Percentiles rank a stretch among this genome's conserved stretches.
These are phyloP conservation scores for Macroteleia sp. DNA, from an alignment of 2,888 invertebrate species.

Conservation along the genomic window DNA sequence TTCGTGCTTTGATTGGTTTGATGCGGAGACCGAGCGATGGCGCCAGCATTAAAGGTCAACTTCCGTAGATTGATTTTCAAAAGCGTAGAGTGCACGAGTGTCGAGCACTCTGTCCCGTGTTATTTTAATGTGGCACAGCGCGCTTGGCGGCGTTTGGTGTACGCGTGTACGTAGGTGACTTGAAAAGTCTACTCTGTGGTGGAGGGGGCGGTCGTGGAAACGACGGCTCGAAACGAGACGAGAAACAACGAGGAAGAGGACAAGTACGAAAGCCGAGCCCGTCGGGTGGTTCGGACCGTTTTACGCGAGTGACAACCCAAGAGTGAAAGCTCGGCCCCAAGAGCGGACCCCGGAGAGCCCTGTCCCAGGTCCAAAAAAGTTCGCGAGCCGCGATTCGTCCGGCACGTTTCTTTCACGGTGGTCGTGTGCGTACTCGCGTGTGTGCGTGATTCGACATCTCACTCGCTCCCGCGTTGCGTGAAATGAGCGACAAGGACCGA, in stretches of 20 bases:
- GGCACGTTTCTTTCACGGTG: constrained; percentile 20
- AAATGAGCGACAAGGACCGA: constrained; percentile 96
- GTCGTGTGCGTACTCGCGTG: constrained; percentile 34
- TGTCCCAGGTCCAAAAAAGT: constrained; percentile 32
- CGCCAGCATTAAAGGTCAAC: constrained; percentile 77
- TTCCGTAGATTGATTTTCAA: constrained; percentile 82
- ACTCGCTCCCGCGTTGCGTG: constrained; percentile 84
- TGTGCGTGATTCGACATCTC: constrained; percentile 51
- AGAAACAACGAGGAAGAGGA: constrained; percentile 51
- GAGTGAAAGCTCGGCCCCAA: constrained; percentile 34
- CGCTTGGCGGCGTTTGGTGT: constrained; percentile 74
- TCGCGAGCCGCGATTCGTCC: constrained; percentile 19
- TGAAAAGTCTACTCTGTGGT: constrained; percentile 59
- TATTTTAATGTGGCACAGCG: constrained; percentile 79
- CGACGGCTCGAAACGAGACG: constrained; percentile 47
- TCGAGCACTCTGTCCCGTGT: constrained; percentile 71
- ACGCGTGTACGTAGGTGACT: constrained; percentile 66
- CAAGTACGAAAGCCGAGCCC: constrained; percentile 51
- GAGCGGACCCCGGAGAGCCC: constrained; percentile 25
- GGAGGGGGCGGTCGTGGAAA: constrained; percentile 54
- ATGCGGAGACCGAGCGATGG: too few species aligned
- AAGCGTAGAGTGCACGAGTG: constrained; percentile 75
- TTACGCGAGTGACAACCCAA: constrained; percentile 72
- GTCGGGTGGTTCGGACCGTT: constrained; percentile 60
- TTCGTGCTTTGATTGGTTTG: too few species aligned